These are phyloP conservation scores for Crocuta crocuta DNA, from an alignment of 2,113 vertebrate species.

Conservation along the genomic window DNA sequence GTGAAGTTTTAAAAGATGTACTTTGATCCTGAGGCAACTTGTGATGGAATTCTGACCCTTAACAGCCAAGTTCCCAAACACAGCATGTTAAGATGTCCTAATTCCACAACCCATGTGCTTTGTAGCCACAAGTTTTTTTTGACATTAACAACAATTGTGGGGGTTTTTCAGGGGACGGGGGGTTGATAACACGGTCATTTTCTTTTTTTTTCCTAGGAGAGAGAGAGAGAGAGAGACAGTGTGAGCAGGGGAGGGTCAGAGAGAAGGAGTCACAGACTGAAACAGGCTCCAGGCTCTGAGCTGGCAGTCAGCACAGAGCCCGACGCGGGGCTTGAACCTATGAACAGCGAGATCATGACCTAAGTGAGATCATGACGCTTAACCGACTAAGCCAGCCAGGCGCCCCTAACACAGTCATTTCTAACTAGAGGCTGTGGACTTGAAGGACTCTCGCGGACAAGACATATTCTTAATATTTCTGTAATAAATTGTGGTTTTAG, in stretches of 20 bases:
- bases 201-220: no score
- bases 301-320: no score
- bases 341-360: no score
- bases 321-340: no score
- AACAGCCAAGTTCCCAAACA: background rate
- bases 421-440: background rate
- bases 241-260: no score
- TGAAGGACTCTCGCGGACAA: background rate
- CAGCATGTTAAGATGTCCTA: background rate
- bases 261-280: no score
- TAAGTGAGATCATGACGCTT: no score
- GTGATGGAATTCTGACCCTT: background rate
- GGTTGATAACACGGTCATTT: background rate
- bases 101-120: background rate
- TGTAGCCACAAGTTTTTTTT: background rate
- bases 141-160: background rate
- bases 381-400: no score
- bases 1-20: background rate
- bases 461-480: background rate
- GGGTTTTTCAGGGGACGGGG: background rate
- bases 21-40: background rate
- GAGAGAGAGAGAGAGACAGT: no score
- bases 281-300: no score
- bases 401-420: background rate
- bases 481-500: background rate